Evolutionary conservation across 2,797 vertebrate genomes (phyloP).

Genomic region (Yasuhikotakia modesta): DNA sequence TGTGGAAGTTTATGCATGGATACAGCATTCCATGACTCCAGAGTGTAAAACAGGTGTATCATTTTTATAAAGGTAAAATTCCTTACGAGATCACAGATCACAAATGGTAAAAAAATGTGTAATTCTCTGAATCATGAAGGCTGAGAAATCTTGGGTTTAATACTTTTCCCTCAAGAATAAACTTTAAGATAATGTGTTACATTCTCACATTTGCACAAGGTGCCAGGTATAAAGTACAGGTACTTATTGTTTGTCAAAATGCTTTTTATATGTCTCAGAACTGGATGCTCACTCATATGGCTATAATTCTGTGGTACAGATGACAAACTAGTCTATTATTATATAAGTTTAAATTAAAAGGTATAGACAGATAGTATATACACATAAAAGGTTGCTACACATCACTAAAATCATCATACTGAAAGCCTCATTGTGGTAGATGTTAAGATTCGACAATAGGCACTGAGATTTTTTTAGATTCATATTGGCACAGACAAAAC

Average conservation of each 20-base stretch:
- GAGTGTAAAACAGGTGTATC: constrained; percentile 68
- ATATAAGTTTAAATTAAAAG: constrained; percentile 50
- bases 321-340: constrained; percentile 46
- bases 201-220: constrained; percentile 12
- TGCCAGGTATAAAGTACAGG: constrained; percentile 19
- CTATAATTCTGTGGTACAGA: constrained; percentile 42
- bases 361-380: constrained; percentile 47
- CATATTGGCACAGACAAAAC: constrained; percentile 43
- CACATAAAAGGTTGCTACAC: constrained; percentile 57
- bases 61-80: constrained; percentile 43
- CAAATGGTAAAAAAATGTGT: not conserved
- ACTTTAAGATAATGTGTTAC: not conserved
- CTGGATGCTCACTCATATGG: constrained; percentile 45
- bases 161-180: constrained; percentile 23
- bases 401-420: constrained; percentile 61
- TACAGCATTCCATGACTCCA: constrained; percentile 68
- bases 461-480: constrained; percentile 66
- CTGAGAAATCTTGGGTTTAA: not conserved
- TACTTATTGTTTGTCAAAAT: constrained; percentile 37
- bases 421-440: constrained; percentile 54
- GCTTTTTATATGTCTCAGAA: constrained; percentile 30
- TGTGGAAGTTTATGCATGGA: constrained; percentile 48
- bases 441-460: constrained; percentile 64
- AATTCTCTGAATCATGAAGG: constrained; percentile 7
- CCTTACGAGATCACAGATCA: not conserved